Percentiles rank a stretch among this genome's conserved stretches.
Evolutionary conservation across 2,888 invertebrate genomes (phyloP).

Genomic region (Liopterus haemorrhoidalis): DNA sequence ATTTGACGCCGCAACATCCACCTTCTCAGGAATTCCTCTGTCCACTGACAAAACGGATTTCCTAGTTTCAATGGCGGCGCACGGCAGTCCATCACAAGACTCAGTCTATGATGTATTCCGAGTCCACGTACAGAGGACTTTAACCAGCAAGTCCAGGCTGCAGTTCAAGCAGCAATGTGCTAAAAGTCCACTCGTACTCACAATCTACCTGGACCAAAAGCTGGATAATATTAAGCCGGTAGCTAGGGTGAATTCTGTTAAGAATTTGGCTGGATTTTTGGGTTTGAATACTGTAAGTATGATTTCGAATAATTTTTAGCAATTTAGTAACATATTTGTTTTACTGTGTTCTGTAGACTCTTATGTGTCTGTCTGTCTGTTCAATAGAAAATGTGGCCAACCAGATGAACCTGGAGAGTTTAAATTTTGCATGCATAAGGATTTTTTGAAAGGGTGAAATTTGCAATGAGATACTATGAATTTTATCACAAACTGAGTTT

Average conservation of each 20-base stretch:
- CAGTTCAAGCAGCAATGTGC: constrained; percentile 8
- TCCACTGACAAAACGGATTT: constrained; percentile 61
- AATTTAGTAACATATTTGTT: too few species aligned
- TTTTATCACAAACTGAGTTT: too few species aligned
- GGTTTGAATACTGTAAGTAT: constrained; percentile 59
- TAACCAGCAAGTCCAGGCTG: constrained; percentile 12
- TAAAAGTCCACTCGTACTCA: constrained; percentile 48
- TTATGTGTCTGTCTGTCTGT: too few species aligned
- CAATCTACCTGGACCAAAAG: constrained; percentile 62
- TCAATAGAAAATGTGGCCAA: too few species aligned
- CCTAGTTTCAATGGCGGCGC: constrained; percentile 56
- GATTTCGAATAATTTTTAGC: too few species aligned
- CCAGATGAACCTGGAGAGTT: too few species aligned
- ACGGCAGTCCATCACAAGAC: constrained; percentile 41
- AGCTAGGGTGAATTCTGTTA: constrained; percentile 60
- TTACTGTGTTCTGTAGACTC: too few species aligned
- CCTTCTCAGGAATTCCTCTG: constrained; percentile 69
- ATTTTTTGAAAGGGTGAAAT: too few species aligned
- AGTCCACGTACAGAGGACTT: constrained; percentile 51
- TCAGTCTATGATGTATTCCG: constrained; percentile 61
- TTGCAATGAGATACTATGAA: too few species aligned
- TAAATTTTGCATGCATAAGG: too few species aligned
- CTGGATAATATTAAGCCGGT: constrained; percentile 58
- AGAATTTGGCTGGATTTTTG: constrained; percentile 66
- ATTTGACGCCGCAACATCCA: constrained; percentile 63